Base-by-base conservation (phyloP, 2,113 vertebrate genomes). In the Anoplopoma fimbria region DNA sequence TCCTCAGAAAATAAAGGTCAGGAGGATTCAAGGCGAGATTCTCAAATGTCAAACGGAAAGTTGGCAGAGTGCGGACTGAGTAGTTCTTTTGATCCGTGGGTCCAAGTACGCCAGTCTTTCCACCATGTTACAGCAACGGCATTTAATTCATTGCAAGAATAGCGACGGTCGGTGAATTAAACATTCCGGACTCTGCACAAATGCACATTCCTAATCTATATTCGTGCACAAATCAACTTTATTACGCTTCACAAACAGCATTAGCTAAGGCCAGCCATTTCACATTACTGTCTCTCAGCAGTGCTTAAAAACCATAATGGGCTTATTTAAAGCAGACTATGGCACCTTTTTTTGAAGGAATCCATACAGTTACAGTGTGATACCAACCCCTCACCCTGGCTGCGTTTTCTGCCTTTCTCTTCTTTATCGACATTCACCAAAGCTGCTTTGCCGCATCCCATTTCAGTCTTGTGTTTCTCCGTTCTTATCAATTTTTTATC, bases 1-100 rank as follows among this genome's bases (percentile, higher is more conserved):
- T 92, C 51, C 65, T 58, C 33, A 45, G 74, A 42, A 88, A 79
- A 70, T 81, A 58, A 92, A 91, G 88, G 91, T 85, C 86, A 82
- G 81, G 23, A 55, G 75, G 72, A 88, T 77, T 82, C 64, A 60
- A 79, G 84, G 76, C 31, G 33, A 86, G 90, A 81, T 88, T 79
- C 81, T 86, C 62, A 93, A 91, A 93, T 92, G 93, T 86, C 91
- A 93, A 21, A 63, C 4, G 75, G 84, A 89, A 85, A 91, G 75
- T 87, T 91, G 91, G 88, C 88, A 63, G 45, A 42, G 75, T 1
- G 14, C 45, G 70, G 75, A 58, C 79, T 8, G 19, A 77, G 82
- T 14, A 2, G 31, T 33, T 80, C 75, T 73, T 88, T 87, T 53
- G 31, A 75, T 77, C 63, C 8, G 27, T 82, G 68, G 38, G 6